phyloP scores from a whole-genome alignment of 2,888 invertebrate species.

The Julus scanicus region DNA sequence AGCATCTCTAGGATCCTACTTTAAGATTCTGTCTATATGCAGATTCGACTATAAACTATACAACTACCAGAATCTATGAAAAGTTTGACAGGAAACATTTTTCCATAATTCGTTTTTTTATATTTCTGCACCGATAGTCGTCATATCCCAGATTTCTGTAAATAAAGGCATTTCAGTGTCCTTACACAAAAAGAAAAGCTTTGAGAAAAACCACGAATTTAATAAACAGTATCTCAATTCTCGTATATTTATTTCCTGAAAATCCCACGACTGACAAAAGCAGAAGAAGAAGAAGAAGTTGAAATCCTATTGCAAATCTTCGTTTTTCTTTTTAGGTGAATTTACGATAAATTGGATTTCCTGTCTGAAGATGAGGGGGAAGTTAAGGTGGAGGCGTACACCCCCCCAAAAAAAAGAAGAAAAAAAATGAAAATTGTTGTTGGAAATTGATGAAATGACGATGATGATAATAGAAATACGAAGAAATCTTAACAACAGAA shows the following conservation, averaged over 20 bases:
- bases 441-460: neutral
- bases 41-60: no score
- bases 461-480: neutral
- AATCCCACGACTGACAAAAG: neutral
- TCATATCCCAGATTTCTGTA: no score
- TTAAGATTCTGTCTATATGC: no score
- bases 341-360: neutral
- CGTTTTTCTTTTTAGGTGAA: neutral
- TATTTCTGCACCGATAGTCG: no score
- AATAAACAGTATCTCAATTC: neutral
- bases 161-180: neutral
- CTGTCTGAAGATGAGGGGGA: neutral
- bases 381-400: neutral
- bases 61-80: no score
- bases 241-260: neutral
- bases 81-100: no score
- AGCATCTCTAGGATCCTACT: no score
- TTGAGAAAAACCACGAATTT: neutral
- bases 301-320: neutral
- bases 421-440: neutral
- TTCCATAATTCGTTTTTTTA: no score
- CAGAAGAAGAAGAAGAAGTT: neutral
- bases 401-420: neutral
- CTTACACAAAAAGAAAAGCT: neutral
- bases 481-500: neutral